Base-by-base conservation (phyloP, 1,140 invertebrate genomes). In the Sitodiplosis mosellana region DNA sequence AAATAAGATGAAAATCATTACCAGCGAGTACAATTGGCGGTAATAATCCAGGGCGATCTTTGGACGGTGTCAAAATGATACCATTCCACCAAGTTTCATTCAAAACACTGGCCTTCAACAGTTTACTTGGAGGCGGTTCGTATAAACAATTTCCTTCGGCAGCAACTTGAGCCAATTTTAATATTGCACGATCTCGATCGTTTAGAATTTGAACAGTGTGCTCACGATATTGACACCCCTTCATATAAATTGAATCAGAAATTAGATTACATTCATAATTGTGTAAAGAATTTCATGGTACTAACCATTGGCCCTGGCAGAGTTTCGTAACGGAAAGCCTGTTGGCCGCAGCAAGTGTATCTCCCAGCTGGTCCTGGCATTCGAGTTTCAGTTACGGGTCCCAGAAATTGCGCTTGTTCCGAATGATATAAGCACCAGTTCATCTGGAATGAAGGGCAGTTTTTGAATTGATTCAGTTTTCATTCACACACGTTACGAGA, bases 331-430 rank as follows among this genome's bases (percentile, higher is more conserved):
- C 80, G 71, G 54, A 86, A 83, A 17, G 83, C 80, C 55, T 79
- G 72, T 64, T 84, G 80, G 44, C 84, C 83, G 61, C 88, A 93
- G 60, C 88, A 91, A 0, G 85, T 82, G 66, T 82, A 87, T 33
- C 78, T 71, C 33, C 81, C 82, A 12, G 82, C 68, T 1, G 81
- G 78, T 8, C 61, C 60, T 71, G 74, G 41, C 70, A 72, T 40
- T 65, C 66, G 40, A 67, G 67, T 59, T 65, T 71, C 49, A 72
- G 71, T n/a, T 71, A 75, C 53, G 75, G 82, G 69, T 1, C 77
- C 71, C 56, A 84, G 77, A 65, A 81, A 84, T 56, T 84, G 81
- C n/a, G 83, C 73, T 17, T 63, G 59, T 54, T 84, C 77, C 0
- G 78, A 75, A 64, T 89, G 87, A 61, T 78, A 83, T 33, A 75